Evolutionary conservation across 2,888 invertebrate genomes (phyloP).

Genomic region (Monoplex corrugatus): DNA sequence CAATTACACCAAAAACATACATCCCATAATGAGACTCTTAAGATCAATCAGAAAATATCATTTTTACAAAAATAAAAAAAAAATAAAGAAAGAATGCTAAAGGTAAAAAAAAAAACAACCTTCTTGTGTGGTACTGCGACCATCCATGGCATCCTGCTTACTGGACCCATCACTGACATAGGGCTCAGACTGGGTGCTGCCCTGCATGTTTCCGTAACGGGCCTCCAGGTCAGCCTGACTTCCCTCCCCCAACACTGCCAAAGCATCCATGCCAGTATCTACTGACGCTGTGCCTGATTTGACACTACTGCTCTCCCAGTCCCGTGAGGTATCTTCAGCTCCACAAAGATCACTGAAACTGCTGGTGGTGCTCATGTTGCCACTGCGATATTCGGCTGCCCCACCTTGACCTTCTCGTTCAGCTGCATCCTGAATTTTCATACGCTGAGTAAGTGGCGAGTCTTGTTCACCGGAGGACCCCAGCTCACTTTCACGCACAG

Average conservation of each 20-base stretch:
- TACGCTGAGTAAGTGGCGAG: slow-evolving; percentile 67
- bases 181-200: slow-evolving; percentile 55
- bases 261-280: slow-evolving; percentile 71
- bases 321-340: slow-evolving; percentile 58
- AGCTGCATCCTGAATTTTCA: slow-evolving; percentile 48
- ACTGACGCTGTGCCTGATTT: slow-evolving; percentile 67
- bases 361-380: slow-evolving; percentile 66
- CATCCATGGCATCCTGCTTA: slow-evolving; percentile 29
- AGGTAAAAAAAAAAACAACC: neutral
- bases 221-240: slow-evolving; percentile 32
- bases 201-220: slow-evolving; percentile 27
- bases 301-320: slow-evolving; percentile 55
- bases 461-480: slow-evolving; percentile 79
- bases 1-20: too few relatives aligned
- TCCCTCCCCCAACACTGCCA: slow-evolving; percentile 59
- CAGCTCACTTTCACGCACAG: slow-evolving; percentile 71
- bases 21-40: too few relatives aligned
- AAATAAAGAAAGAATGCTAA: neutral
- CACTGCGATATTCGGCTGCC: slow-evolving; percentile 1
- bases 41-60: too few relatives aligned
- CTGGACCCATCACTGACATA: slow-evolving; percentile 38
- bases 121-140: neutral
- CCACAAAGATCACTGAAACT: slow-evolving; percentile 72
- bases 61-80: too few relatives aligned
- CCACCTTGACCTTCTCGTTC: slow-evolving; percentile 17